phyloP scores from a whole-genome alignment of 2,888 invertebrate species.

The Synergus gifuensis region DNA sequence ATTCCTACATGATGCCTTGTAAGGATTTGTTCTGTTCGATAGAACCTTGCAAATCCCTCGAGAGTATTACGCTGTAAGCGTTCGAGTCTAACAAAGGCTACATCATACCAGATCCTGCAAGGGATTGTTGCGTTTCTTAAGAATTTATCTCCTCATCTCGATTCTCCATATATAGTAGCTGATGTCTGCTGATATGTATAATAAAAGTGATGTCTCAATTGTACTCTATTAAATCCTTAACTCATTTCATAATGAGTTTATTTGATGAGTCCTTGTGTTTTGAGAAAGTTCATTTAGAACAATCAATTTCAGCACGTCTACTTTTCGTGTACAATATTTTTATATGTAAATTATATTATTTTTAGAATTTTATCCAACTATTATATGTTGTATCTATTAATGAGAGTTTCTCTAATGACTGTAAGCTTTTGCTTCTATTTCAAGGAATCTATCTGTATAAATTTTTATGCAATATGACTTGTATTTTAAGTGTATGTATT shows the following conservation, averaged over 20 bases:
- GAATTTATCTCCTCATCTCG: constrained; percentile 1
- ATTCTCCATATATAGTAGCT: neutral
- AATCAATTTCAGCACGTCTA: too few relatives aligned
- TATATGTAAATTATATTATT: too few relatives aligned
- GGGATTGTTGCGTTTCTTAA: neutral
- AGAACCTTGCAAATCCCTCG: neutral
- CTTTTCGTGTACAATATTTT: too few relatives aligned
- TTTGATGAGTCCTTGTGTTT: neutral
- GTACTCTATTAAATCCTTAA: neutral
- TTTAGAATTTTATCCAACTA: too few relatives aligned
- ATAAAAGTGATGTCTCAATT: constrained; percentile 8
- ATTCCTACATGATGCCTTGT: neutral
- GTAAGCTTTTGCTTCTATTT: too few relatives aligned
- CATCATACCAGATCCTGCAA: constrained; percentile 1
- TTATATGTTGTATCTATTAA: too few relatives aligned
- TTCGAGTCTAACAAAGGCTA: neutral
- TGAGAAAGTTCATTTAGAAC: neutral
- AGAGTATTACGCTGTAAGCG: neutral
- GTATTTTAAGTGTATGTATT: too few relatives aligned
- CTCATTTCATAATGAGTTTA: neutral
- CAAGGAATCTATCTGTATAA: too few relatives aligned
- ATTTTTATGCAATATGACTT: too few relatives aligned
- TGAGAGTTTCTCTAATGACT: too few relatives aligned
- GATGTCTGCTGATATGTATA: neutral
- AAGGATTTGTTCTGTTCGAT: neutral